These are phyloP conservation scores for Acanthiza pusilla DNA, from an alignment of 2,797 vertebrate species.

Conservation along the genomic window DNA sequence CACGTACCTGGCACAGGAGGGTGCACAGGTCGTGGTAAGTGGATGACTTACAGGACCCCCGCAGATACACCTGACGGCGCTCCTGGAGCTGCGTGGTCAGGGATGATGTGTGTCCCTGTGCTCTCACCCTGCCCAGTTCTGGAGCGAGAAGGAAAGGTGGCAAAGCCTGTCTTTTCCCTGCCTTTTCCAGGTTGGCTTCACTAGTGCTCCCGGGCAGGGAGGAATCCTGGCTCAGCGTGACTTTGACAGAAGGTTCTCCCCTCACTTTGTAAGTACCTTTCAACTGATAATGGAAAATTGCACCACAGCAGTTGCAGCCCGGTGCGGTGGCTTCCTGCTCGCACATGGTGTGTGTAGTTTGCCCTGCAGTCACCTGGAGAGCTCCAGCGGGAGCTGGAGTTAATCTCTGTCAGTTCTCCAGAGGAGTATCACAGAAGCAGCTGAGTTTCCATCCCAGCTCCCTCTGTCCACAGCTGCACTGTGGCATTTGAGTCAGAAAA, in stretches of 20 bases:
- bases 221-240: conserved; percentile 94
- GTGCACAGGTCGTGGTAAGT: conserved; percentile 90
- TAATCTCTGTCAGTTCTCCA: fast-evolving
- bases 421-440: not conserved
- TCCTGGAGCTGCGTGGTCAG: fast-evolving
- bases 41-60: not conserved
- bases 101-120: fast-evolving
- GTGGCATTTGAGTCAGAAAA: not conserved
- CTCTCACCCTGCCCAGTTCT: not conserved
- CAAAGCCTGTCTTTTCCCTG: not conserved
- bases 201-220: conserved; percentile 92
- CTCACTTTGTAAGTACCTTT: conserved; percentile 88
- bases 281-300: fast-evolving
- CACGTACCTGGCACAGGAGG: conserved; percentile 92
- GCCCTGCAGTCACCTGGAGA: not conserved
- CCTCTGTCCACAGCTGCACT: not conserved
- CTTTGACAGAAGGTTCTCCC: conserved; percentile 94
- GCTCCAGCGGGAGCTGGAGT: not conserved
- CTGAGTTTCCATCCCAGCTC: not conserved
- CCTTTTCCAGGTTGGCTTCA: conserved; percentile 84
- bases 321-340: fast-evolving
- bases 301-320: not conserved
- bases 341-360: not conserved
- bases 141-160: not conserved
- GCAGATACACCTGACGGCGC: fast-evolving